phyloP scores from a whole-genome alignment of 64 coral and sea anemone genomes.

The Stichodactyla helianthus region DNA sequence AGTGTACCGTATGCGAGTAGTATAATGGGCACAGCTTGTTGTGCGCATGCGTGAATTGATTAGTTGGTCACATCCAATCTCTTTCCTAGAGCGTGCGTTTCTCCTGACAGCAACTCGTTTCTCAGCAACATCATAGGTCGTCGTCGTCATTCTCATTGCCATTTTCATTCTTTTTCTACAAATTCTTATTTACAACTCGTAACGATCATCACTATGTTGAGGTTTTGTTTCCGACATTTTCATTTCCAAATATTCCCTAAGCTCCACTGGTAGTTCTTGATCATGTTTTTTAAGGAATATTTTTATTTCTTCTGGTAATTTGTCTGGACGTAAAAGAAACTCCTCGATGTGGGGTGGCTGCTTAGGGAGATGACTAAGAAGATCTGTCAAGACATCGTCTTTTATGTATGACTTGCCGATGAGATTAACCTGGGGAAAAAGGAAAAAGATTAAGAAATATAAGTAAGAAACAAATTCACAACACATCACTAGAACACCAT shows the following conservation, averaged over 20 bases:
- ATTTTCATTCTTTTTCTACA: no score
- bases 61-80: no score
- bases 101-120: no score
- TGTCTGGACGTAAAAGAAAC: slow-evolving; percentile 71
- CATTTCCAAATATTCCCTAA: slow-evolving; percentile 22
- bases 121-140: no score
- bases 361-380: slow-evolving; percentile 15
- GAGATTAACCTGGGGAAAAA: slow-evolving; percentile 31
- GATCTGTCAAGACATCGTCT: slow-evolving; percentile 23
- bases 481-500: no score
- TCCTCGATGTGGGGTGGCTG: slow-evolving; percentile 63
- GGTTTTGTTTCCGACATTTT: not conserved
- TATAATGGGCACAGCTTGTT: no score
- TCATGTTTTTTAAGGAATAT: slow-evolving; percentile 34
- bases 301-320: slow-evolving; percentile 51
- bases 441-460: not conserved
- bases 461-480: no score
- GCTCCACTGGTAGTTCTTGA: not conserved
- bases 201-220: not conserved
- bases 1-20: no score
- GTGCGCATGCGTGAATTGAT: no score
- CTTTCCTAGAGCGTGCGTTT: no score
- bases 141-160: no score
- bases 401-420: slow-evolving; percentile 36
- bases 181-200: not conserved